phyloP scores from a whole-genome alignment of 1,140 invertebrate genomes.

The Dendroctonus ponderosae region DNA sequence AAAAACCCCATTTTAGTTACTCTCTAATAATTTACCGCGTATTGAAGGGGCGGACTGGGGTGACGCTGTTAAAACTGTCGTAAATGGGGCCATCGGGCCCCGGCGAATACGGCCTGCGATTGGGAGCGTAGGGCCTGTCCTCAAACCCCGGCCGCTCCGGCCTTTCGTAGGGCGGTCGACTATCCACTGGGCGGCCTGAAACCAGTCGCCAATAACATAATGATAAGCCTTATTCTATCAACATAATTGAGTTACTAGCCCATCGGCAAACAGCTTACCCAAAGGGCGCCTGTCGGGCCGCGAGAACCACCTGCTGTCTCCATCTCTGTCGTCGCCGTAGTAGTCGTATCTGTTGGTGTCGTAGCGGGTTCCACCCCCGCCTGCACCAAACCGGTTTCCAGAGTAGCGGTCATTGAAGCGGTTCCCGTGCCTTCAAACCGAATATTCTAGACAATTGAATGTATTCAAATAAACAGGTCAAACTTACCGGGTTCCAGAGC shows the following conservation, averaged over 20 bases:
- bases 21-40: background rate
- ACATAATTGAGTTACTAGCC: background rate
- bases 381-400: conserved; percentile 29
- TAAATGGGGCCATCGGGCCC: conserved; percentile 50
- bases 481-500: background rate
- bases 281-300: conserved; percentile 43
- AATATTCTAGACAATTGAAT: background rate
- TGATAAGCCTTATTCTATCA: no score
- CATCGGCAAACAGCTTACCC: background rate
- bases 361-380: conserved; percentile 32
- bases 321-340: conserved; percentile 45
- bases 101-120: conserved; percentile 45
- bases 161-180: conserved; percentile 40
- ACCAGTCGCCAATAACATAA: background rate
- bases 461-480: background rate
- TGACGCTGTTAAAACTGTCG: conserved; percentile 35
- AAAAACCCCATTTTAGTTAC: background rate
- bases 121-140: conserved; percentile 38
- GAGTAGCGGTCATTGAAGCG: conserved; percentile 22
- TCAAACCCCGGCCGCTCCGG: conserved; percentile 32
- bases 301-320: conserved; percentile 45
- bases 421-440: conserved; percentile 2
- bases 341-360: conserved; percentile 36
- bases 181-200: conserved; percentile 35
- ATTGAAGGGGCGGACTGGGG: conserved; percentile 15